phyloP scores from a whole-genome alignment of 2,888 invertebrate species.

The Rotaria macrura region DNA sequence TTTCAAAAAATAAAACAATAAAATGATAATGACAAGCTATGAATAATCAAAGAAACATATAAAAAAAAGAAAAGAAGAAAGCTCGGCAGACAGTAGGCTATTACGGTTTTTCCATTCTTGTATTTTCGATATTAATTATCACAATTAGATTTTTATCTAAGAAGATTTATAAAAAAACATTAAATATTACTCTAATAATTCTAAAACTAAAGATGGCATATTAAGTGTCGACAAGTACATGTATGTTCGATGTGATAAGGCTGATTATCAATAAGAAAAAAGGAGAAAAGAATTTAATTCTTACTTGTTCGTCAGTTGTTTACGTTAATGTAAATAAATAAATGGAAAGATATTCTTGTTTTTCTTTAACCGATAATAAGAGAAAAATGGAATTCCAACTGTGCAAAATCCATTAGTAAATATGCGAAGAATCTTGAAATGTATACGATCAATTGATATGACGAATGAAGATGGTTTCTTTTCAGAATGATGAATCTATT shows the following conservation, averaged over 20 bases:
- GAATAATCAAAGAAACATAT: background rate
- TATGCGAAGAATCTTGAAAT: conserved; percentile 1
- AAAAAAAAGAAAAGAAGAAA: no score
- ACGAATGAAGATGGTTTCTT: background rate
- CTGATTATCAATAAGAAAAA: no score
- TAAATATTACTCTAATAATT: background rate
- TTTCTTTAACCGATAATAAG: background rate
- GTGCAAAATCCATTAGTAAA: background rate
- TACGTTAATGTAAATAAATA: background rate
- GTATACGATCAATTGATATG: background rate
- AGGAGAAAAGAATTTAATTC: background rate
- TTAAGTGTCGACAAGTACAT: background rate
- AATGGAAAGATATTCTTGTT: background rate
- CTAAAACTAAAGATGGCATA: background rate
- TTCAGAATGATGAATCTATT: background rate
- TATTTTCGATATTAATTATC: no score
- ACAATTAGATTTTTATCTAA: no score
- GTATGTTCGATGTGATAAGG: no score
- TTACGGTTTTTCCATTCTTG: no score
- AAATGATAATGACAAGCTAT: background rate
- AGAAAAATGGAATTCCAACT: conserved; percentile 4
- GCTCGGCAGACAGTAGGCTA: no score
- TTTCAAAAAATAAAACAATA: background rate
- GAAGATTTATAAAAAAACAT: background rate
- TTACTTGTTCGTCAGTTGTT: background rate